Evolutionary conservation across 2,113 vertebrate genomes (phyloP), one percentile per base, ranked within the genome.

Genomic region (Poecilia latipinna): DNA sequence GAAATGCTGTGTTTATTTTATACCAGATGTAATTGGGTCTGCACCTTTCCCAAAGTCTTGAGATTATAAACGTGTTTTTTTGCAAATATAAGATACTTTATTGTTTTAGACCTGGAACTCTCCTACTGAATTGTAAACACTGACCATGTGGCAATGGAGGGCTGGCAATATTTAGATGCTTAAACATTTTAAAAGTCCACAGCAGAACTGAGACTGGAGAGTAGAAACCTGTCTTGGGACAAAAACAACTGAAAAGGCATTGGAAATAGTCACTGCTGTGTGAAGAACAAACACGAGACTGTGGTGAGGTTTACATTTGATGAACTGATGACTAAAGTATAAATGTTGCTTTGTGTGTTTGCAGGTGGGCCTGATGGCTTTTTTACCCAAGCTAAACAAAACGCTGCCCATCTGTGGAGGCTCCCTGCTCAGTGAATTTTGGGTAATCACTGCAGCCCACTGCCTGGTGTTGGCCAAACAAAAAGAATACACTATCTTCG

Each of bases 391-490:
- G 33, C 79, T 82, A 0, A 1, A 75, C 0, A 82, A 63, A 31
- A 60, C 63, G 0, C 0, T 61, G 29, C 86, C 92, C 0, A 97
- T 98, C 91, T 99, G 97, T 1, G 97, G 98, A 0, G 98, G 93
- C 0, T 94, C 96, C 78, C 97, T 99, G 48, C 61, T 99, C 86
- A 97, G 93, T 17, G 92, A 97, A 51, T 83, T 90, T 6, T 99
- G 98, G 98, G 70, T 99, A 2, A 91, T 99, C 87, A 98, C 97
- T 0, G 98, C 98, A 0, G 98, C 97, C 0, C 98, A 99, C 70
- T 99, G 98, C 80, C 93, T 94, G 72, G 28, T 44, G 0, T 67
- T 87, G 0, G 5, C 4, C 0, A 72, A 77, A 0, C 12, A 79
- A 0, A 57, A 87, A 44, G 77, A 77, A 0, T 28, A 78, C 28